Conservation (phyloP, 2,113 vertebrate genomes). For the Dicrurus megarhynchus region DNA sequence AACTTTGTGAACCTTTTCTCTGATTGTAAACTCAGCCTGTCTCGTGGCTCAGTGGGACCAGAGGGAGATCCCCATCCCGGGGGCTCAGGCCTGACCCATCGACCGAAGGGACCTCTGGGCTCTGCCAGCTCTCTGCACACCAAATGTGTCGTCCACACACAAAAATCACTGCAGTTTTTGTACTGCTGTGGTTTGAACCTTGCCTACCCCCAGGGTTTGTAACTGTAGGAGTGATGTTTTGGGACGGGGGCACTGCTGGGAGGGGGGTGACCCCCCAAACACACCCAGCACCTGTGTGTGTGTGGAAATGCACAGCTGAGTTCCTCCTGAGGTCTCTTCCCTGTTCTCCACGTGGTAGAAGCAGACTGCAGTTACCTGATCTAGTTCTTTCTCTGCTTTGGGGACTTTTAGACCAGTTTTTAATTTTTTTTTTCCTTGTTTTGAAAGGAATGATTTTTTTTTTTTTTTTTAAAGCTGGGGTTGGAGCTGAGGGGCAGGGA, state of each 20-base stretch:
- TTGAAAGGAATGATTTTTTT: not conserved
- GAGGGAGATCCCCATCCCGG: not conserved
- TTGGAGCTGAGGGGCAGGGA: constrained; percentile 10
- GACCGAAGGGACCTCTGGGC: not conserved
- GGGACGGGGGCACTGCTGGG: not conserved
- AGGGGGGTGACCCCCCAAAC: not conserved
- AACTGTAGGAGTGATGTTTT: not conserved
- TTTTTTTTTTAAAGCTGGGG: not conserved
- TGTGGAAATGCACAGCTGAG: not conserved
- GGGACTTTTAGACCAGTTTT: constrained; percentile 4
- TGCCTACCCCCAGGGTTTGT: constrained; percentile 3
- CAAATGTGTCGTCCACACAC: not conserved
- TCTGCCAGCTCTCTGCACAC: not conserved
- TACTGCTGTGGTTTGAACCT: not conserved
- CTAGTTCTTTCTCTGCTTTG: not conserved
- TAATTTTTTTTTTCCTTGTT: not conserved
- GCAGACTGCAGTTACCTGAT: not conserved
- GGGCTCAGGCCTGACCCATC: not conserved
- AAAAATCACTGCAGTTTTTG: not conserved
- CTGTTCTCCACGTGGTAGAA: not conserved
- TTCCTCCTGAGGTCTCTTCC: not conserved
- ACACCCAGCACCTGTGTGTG: not conserved
- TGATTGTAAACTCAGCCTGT: not conserved
- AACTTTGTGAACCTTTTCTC: not conserved
- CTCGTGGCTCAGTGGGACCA: constrained; percentile 14